Conservation (phyloP, 2,797 vertebrate genomes). For the Gallinago stenura region DNA sequence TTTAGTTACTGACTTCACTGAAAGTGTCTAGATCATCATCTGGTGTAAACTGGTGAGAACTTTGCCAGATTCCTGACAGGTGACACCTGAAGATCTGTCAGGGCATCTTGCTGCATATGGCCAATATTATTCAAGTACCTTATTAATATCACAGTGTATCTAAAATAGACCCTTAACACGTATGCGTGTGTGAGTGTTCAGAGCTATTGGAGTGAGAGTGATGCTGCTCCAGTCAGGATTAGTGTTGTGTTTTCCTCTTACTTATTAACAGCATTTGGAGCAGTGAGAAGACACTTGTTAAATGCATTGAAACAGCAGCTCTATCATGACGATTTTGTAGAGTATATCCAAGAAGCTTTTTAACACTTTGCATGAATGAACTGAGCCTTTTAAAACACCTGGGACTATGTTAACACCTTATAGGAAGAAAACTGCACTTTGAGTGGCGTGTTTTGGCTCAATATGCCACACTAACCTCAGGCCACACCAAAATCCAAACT, state of each 20-base stretch:
- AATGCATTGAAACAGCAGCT: not conserved
- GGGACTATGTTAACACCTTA: not conserved
- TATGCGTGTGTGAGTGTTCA: not conserved
- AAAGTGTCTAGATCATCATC: not conserved
- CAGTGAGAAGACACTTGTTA: not conserved
- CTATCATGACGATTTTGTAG: rapidly evolving
- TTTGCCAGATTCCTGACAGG: not conserved
- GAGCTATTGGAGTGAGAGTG: not conserved
- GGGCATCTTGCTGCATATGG: not conserved
- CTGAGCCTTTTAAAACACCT: not conserved
- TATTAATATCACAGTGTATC: not conserved
- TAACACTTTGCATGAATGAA: not conserved
- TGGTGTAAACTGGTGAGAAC: not conserved
- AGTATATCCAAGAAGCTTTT: not conserved
- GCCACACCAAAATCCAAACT: not conserved
- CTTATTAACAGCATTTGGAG: not conserved
- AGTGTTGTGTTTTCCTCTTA: not conserved
- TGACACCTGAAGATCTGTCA: not conserved
- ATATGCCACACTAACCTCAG: not conserved
- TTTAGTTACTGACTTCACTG: constrained; percentile 9
- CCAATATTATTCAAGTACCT: not conserved
- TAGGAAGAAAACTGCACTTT: not conserved
- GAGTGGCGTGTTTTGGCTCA: not conserved
- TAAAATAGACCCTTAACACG: not conserved
- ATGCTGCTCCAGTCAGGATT: not conserved